These are phyloP conservation scores for Automeris io DNA, from an alignment of 2,888 invertebrate species.

Conservation along the genomic window DNA sequence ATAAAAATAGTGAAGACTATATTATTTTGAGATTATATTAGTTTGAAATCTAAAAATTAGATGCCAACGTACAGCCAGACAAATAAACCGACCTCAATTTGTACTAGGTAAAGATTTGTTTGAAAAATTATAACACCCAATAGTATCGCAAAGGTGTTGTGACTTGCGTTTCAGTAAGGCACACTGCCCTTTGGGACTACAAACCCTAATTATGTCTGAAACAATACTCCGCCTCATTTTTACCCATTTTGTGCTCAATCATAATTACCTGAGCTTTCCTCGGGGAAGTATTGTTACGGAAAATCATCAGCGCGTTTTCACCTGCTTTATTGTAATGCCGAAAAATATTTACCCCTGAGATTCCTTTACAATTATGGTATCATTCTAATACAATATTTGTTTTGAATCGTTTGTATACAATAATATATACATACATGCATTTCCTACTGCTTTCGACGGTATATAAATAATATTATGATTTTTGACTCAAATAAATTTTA, in stretches of 20 bases:
- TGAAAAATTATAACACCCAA: slow-evolving; percentile 1
- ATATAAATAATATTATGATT: no score
- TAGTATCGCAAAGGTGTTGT: slow-evolving; percentile 17
- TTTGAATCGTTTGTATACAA: no score
- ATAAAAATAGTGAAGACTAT: no score
- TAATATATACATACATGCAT: no score
- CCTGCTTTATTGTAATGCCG: slow-evolving; percentile 34
- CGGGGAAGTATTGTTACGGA: slow-evolving; percentile 56
- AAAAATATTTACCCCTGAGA: slow-evolving; percentile 38
- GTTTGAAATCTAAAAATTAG: no score
- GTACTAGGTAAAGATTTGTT: no score
- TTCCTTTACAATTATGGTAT: slow-evolving; percentile 14
- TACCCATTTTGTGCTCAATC: slow-evolving; percentile 75
- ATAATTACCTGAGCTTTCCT: slow-evolving; percentile 65
- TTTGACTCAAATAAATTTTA: no score
- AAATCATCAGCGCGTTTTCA: slow-evolving; percentile 50
- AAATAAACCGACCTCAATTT: no score
- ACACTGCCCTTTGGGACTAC: slow-evolving; percentile 56
- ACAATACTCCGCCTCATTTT: slow-evolving; percentile 70
- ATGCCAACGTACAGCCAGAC: no score
- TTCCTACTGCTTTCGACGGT: no score
- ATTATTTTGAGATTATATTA: no score
- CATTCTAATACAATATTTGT: neutral
- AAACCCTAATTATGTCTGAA: slow-evolving; percentile 74
- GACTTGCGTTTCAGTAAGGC: slow-evolving; percentile 50